A percentile compares a stretch with the other conserved stretches of the same genome.
These are phyloP conservation scores for Philonicus albiceps DNA, from an alignment of 2,888 invertebrate genomes.

Conservation along the genomic window DNA sequence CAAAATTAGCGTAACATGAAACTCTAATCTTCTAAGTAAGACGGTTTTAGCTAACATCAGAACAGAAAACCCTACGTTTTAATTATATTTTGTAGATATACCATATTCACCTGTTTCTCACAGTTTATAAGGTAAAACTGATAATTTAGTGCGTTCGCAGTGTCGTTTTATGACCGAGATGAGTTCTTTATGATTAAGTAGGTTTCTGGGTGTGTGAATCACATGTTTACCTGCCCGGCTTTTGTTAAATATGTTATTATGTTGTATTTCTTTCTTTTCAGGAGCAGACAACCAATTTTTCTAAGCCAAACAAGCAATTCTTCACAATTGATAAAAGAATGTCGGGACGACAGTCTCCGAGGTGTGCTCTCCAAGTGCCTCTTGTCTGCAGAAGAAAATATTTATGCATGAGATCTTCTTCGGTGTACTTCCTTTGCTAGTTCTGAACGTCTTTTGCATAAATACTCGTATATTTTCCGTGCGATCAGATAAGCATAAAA, in stretches of 20 bases:
- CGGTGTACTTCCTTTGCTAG: neutral
- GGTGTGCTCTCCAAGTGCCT: neutral
- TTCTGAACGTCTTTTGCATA: neutral
- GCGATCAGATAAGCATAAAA: neutral
- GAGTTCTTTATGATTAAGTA: neutral
- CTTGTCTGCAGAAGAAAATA: neutral
- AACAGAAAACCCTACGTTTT: no score
- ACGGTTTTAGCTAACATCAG: no score
- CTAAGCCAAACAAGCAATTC: neutral
- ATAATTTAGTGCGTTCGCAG: neutral
- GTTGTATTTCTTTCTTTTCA: neutral
- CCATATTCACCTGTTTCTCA: no score
- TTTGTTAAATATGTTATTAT: neutral
- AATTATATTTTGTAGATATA: no score
- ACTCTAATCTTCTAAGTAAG: no score
- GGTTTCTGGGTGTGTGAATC: slow-evolving; percentile 16
- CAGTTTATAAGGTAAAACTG: no score
- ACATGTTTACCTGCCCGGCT: neutral
- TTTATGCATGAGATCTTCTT: neutral
- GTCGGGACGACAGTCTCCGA: neutral
- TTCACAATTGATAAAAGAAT: neutral
- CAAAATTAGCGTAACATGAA: no score
- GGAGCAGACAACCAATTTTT: neutral
- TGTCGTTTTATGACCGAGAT: neutral
- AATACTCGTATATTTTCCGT: neutral